Conservation (phyloP, 2,797 vertebrate species). For the Remorina albescens region DNA sequence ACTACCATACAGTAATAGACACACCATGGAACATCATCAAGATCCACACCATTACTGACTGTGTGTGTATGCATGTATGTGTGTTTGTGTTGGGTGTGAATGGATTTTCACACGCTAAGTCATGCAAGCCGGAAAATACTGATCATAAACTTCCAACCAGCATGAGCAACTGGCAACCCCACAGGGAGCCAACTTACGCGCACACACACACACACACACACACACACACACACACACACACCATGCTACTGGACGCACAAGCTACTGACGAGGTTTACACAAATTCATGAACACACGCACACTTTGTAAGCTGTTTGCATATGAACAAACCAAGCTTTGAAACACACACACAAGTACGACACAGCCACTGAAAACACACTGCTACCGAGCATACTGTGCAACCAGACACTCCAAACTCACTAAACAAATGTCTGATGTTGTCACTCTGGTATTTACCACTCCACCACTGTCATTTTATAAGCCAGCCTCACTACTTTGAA, state of each 20-base stretch:
- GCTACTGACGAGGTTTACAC: slow-evolving; percentile 42
- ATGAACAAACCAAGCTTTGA: slow-evolving; percentile 51
- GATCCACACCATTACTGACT: slow-evolving; percentile 68
- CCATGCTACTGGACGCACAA: slow-evolving; percentile 51
- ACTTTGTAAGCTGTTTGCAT: slow-evolving; percentile 40
- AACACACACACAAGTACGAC: slow-evolving; percentile 45
- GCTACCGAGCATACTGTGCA: slow-evolving; percentile 71
- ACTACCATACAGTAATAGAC: slow-evolving; percentile 74
- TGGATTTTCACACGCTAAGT: slow-evolving; percentile 86
- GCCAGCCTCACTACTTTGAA: slow-evolving; percentile 62
- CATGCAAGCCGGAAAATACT: slow-evolving; percentile 87
- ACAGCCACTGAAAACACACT: slow-evolving; percentile 62
- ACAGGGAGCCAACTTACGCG: slow-evolving; percentile 74
- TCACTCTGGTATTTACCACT: slow-evolving; percentile 79
- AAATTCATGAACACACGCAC: slow-evolving; percentile 28
- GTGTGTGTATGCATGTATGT: slow-evolving; percentile 30
- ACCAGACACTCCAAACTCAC: slow-evolving; percentile 75
- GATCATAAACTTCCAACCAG: slow-evolving; percentile 86
- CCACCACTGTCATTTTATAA: slow-evolving; percentile 75
- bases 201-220: slow-evolving; percentile 47
- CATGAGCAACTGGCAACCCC: slow-evolving; percentile 80
- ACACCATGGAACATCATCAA: slow-evolving; percentile 81
- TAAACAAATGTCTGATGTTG: slow-evolving; percentile 79
- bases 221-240: slow-evolving; percentile 13
- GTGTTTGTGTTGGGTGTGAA: slow-evolving; percentile 82